A percentile compares a stretch with the other conserved stretches of the same genome.
Evolutionary conservation across 1,140 invertebrate genomes (phyloP).

Genomic region (Drosophila takahashii): DNA sequence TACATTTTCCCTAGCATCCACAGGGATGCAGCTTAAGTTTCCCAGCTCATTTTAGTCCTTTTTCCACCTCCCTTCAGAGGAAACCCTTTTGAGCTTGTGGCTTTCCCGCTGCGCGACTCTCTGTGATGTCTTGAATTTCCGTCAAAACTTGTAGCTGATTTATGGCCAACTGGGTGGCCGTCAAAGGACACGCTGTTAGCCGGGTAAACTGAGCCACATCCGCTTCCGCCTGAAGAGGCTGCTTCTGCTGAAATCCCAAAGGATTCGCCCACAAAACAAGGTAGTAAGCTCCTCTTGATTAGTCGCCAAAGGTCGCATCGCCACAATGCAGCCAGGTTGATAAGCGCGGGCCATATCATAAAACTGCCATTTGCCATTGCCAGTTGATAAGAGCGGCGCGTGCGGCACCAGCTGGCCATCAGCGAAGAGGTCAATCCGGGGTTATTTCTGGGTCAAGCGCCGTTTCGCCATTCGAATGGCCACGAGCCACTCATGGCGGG

Average conservation of each 20-base stretch:
- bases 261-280: conserved; percentile 60
- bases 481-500: conserved; percentile 2
- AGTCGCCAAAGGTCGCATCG: conserved; percentile 42
- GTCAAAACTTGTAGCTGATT: conserved; percentile 76
- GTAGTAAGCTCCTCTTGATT: conserved; percentile 72
- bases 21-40: conserved; percentile 19
- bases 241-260: conserved; percentile 28
- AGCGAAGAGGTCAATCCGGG: conserved; percentile 19
- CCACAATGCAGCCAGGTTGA: conserved; percentile 22
- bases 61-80: not conserved
- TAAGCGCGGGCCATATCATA: conserved; percentile 50
- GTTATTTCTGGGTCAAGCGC: conserved; percentile 33
- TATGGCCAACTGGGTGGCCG: conserved; percentile 48
- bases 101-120: conserved; percentile 9
- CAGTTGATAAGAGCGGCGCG: conserved; percentile 58
- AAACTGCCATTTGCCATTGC: conserved; percentile 54
- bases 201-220: conserved; percentile 60
- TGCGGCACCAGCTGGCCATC: conserved; percentile 28
- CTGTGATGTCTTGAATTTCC: conserved; percentile 61
- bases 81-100: conserved; percentile 30
- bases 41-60: conserved; percentile 19
- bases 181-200: conserved; percentile 38
- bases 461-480: conserved; percentile 11
- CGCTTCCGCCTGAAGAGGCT: conserved; percentile 17
- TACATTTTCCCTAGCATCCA: conserved; percentile 7